A percentile compares a stretch with the other conserved stretches of the same genome.
Conservation (phyloP, 2,113 vertebrate genomes). For the Callospermophilus lateralis region DNA sequence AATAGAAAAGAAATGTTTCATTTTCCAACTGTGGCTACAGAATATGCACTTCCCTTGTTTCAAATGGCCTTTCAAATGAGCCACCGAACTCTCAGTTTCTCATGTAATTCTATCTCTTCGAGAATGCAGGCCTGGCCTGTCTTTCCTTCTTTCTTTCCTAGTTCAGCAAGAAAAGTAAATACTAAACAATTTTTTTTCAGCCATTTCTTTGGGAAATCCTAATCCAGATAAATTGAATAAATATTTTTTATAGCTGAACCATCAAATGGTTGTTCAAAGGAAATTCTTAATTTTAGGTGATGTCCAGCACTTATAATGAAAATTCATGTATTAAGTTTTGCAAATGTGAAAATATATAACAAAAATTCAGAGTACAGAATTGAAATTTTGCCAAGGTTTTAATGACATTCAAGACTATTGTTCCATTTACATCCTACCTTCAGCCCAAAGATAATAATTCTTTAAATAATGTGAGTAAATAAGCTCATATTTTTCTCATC, state of each 20-base stretch:
- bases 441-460: constrained; percentile 2
- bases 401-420: background rate
- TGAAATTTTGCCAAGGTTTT: constrained; percentile 34
- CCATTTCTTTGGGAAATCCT: constrained; percentile 43
- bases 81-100: background rate
- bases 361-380: background rate
- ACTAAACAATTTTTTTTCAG: background rate
- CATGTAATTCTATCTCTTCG: background rate
- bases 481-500: background rate
- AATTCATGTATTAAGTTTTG: background rate
- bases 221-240: background rate
- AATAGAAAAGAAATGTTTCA: constrained; percentile 73
- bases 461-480: constrained; percentile 25
- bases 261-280: background rate
- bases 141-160: background rate
- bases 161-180: background rate
- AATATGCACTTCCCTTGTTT: background rate
- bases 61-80: background rate
- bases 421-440: background rate
- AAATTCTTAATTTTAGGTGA: background rate
- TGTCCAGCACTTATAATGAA: background rate
- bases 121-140: background rate
- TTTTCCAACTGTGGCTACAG: constrained; percentile 12
- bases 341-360: constrained; percentile 13
- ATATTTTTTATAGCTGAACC: background rate